Base-by-base conservation (phyloP, 2,888 invertebrate genomes). In the Pelosia muscerda region DNA sequence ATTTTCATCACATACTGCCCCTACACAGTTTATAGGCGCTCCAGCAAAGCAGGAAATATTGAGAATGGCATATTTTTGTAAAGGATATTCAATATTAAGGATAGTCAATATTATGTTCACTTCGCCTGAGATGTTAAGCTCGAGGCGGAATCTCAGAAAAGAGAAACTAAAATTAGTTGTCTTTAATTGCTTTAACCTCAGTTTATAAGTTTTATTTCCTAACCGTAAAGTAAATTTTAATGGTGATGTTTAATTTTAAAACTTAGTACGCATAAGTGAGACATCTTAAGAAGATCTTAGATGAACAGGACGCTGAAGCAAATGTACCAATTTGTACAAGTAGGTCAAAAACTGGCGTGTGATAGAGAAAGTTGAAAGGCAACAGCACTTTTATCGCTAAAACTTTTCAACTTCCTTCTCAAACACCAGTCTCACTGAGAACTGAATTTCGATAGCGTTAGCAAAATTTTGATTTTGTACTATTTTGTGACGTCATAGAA, bases 361-460 rank as follows among this genome's bases (percentile, higher is more conserved):
- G 49, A 49, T 49, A n/a, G 49, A n/a, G 49, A n/a, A 49, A 49
- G 49, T 49, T 49, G 49, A 49, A 49, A 49, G n/a, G 49, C 49
- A n/a, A 49, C 49, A 49, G 49, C 49, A 49, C 49, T 49, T 42
- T 49, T 49, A 49, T 49, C 49, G 49, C 8, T n/a, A n/a, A 49
- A 49, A 49, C n/a, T 49, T 49, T 49, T n/a, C 15, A 49, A 49
- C n/a, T 49, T 8, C 19, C n/a, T n/a, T 49, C n/a, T 49, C 15
- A 49, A 22, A 13, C 13, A 25, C 23, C 23, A 49, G 19, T 42
- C 49, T n/a, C n/a, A 49, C n/a, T n/a, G 3, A 8, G 49, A n/a
- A 49, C 9, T 8, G 49, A n/a, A 49, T n/a, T 49, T n/a, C 9
- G 9, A 49, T n/a, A 19, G n/a, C 8, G 38, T n/a, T 23, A 34